Conservation (phyloP, 2,888 invertebrate species). For the Synergus japonicus region DNA sequence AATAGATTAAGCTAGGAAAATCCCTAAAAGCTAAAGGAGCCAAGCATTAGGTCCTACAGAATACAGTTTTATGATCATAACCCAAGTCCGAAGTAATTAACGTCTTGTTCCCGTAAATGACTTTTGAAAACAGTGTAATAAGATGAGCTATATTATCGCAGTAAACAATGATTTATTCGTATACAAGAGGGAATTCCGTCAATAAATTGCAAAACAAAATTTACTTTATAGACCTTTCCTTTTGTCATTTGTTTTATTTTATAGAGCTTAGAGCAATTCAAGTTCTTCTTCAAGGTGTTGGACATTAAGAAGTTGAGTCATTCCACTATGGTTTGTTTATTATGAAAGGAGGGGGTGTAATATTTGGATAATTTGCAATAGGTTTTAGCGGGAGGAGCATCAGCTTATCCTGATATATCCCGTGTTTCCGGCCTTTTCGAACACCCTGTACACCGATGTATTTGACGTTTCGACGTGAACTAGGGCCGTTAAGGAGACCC, state of each 20-base stretch:
- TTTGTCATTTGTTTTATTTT: background rate
- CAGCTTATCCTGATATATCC: conserved; percentile 30
- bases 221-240: background rate
- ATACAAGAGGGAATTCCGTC: conserved; percentile 4
- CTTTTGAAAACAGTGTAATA: background rate
- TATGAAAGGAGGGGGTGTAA: background rate
- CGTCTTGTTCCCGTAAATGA: background rate
- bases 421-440: conserved; percentile 35
- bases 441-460: conserved; percentile 52
- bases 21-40: background rate
- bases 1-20: background rate
- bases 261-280: background rate
- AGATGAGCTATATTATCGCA: background rate
- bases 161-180: background rate
- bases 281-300: background rate
- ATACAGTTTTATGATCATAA: background rate
- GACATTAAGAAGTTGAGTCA: background rate
- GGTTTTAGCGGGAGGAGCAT: background rate
- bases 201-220: background rate
- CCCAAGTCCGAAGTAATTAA: background rate
- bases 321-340: background rate
- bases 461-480: conserved; percentile 60
- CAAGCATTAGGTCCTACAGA: background rate
- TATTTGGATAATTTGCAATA: background rate
- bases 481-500: conserved; percentile 65